Evolutionary conservation across 2,797 vertebrate species (phyloP).

Genomic region (Melopsittacus undulatus): DNA sequence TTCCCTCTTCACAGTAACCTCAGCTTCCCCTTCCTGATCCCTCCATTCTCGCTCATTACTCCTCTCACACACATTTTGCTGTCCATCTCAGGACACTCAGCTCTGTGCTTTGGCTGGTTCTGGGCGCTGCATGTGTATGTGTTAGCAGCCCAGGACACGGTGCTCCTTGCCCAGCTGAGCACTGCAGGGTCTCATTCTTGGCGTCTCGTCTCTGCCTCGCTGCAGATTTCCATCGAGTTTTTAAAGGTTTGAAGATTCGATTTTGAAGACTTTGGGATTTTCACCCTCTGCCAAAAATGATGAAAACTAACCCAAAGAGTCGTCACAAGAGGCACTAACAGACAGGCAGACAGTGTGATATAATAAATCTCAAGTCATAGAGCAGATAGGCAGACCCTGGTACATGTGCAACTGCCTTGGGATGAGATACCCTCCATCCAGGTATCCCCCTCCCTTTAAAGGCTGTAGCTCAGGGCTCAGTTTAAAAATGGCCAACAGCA

Average conservation of each 20-base stretch:
- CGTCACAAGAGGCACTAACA: neutral
- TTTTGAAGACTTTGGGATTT: neutral
- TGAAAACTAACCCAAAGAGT: neutral
- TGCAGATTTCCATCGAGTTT: neutral
- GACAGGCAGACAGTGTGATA: neutral
- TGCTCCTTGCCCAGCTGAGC: neutral
- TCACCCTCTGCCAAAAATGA: neutral
- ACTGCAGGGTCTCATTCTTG: fast-evolving
- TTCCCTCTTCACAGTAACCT: neutral
- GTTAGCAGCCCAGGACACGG: neutral
- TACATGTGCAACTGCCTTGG: fast-evolving
- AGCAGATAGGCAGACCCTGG: neutral
- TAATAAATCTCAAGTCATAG: neutral
- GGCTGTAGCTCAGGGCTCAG: neutral
- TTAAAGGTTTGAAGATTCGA: neutral
- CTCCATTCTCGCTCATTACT: neutral
- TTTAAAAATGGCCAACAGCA: neutral
- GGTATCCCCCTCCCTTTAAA: neutral
- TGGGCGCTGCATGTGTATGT: neutral
- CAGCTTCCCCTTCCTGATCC: conserved; percentile 8
- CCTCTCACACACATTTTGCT: neutral
- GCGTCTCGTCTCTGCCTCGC: neutral
- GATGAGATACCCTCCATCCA: neutral
- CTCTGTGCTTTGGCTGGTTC: neutral
- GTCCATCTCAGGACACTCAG: neutral